Evolutionary conservation across 2,888 invertebrate genomes (phyloP).

Genomic region (Beris morrisii): DNA sequence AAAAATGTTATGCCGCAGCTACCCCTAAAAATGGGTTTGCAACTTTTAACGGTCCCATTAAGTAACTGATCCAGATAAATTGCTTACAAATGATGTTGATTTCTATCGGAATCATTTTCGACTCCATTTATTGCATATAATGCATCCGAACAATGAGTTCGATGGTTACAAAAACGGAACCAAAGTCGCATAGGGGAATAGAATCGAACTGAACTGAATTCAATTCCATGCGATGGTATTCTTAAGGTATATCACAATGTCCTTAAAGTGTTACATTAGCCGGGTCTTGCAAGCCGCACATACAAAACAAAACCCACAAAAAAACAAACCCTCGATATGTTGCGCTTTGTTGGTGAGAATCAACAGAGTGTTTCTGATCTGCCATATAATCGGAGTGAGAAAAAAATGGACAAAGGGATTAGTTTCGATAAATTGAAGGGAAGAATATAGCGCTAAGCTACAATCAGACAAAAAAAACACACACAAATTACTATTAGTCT

Average conservation of each 20-base stretch:
- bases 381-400: constrained; percentile 4
- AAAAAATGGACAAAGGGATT: constrained; percentile 28
- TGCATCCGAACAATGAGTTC: background rate
- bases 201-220: constrained; percentile 2
- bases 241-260: background rate
- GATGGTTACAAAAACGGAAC: background rate
- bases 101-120: constrained; percentile 1
- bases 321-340: background rate
- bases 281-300: background rate
- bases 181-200: background rate
- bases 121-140: background rate
- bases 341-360: constrained; percentile 23
- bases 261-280: background rate
- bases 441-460: constrained; percentile 19
- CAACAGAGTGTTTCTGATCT: constrained; percentile 20
- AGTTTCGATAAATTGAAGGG: constrained; percentile 17
- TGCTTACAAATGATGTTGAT: constrained; percentile 2
- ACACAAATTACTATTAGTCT: constrained; percentile 21
- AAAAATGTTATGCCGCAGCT: too few species aligned
- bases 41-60: too few species aligned
- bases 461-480: background rate
- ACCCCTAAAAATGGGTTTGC: too few species aligned
- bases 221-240: constrained; percentile 7
- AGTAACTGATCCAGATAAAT: constrained; percentile 4
- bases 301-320: background rate